Conservation (phyloP, 2,797 vertebrate genomes). For the Cynopterus sphinx region DNA sequence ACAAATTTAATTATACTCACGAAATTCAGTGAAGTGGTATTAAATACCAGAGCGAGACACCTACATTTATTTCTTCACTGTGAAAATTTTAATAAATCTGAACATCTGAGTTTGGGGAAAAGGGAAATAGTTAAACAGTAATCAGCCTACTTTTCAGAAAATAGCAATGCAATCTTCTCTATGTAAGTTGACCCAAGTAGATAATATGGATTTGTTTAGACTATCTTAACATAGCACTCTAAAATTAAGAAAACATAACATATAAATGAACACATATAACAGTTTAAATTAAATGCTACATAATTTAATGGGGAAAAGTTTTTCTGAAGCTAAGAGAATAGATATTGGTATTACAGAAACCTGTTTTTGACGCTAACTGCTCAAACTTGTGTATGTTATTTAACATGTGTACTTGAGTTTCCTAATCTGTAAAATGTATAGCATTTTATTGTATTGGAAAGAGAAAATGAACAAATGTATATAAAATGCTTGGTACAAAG, state of each 20-base stretch:
- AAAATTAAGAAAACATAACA: not conserved
- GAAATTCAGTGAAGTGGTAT: not conserved
- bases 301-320: not conserved
- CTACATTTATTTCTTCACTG: not conserved
- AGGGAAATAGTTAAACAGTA: not conserved
- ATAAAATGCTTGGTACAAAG: not conserved
- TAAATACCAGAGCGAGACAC: not conserved
- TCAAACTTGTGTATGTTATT: not conserved
- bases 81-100: slow-evolving; percentile 47
- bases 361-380: not conserved
- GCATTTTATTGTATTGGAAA: not conserved
- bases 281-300: not conserved
- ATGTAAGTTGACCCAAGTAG: not conserved
- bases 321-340: not conserved
- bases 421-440: not conserved
- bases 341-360: not conserved
- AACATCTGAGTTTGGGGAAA: not conserved
- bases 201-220: not conserved
- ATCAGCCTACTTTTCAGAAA: not conserved
- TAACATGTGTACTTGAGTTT: not conserved
- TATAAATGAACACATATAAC: not conserved
- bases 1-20: not conserved
- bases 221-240: not conserved
- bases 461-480: not conserved
- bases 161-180: not conserved